These are phyloP conservation scores for Agapetus fuscipes DNA, from an alignment of 2,888 invertebrate species.

Conservation along the genomic window DNA sequence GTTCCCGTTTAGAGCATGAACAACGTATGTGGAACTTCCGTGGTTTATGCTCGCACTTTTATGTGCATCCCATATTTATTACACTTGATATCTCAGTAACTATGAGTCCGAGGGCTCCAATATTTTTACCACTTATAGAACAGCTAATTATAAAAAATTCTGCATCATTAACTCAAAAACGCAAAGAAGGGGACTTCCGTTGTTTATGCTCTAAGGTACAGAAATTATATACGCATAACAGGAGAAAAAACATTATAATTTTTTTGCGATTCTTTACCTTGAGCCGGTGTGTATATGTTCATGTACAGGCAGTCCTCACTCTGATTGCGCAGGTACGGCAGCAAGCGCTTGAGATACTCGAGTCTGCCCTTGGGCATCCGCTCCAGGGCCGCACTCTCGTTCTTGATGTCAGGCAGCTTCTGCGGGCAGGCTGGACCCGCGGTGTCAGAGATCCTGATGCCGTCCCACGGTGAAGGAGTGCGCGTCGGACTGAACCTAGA, in stretches of 20 bases:
- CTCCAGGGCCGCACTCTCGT: slow-evolving; percentile 71
- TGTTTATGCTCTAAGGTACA: too few species aligned
- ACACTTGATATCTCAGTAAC: too few species aligned
- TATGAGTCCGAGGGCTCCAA: too few species aligned
- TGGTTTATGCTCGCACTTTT: too few species aligned
- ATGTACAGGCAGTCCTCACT: slow-evolving; percentile 97
- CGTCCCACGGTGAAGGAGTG: slow-evolving; percentile 87
- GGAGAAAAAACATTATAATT: background rate
- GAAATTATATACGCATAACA: too few species aligned
- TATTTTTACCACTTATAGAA: too few species aligned
- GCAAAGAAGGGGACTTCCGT: too few species aligned
- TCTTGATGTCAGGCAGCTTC: slow-evolving; percentile 71
- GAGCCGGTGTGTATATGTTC: slow-evolving; percentile 92
- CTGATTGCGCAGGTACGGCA: slow-evolving; percentile 86
- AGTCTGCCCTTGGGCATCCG: slow-evolving; percentile 85
- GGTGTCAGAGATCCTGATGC: slow-evolving; percentile 69
- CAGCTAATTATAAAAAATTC: too few species aligned
- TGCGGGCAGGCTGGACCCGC: slow-evolving; percentile 89
- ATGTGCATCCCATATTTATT: too few species aligned
- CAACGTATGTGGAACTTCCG: too few species aligned
- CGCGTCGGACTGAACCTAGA: slow-evolving; percentile 85
- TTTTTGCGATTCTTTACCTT: slow-evolving; percentile 55
- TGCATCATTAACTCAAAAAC: too few species aligned
- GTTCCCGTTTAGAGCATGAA: too few species aligned
- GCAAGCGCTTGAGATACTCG: slow-evolving; percentile 81